These are phyloP conservation scores for Paramormyrops kingsleyae DNA, from an alignment of 2,113 vertebrate genomes.

Conservation along the genomic window DNA sequence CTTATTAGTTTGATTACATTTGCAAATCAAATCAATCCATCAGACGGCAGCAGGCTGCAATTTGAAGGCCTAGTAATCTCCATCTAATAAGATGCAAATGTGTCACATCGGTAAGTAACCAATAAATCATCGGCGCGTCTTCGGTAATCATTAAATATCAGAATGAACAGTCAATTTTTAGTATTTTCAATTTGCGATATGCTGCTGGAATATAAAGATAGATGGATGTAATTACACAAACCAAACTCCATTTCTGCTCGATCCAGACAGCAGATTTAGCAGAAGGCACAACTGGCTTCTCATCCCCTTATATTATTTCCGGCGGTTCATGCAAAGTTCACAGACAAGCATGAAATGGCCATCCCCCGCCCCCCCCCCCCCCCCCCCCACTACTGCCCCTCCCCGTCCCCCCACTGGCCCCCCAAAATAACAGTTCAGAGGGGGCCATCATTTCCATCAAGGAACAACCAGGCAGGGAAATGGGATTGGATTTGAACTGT, in stretches of 20 bases:
- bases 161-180: slow-evolving; percentile 99
- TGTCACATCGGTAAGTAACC: slow-evolving; percentile 95
- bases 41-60: slow-evolving; percentile 89
- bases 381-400: slow-evolving; percentile 31
- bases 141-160: slow-evolving; percentile 98
- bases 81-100: slow-evolving; percentile 98
- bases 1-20: slow-evolving; percentile 99
- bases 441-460: slow-evolving; percentile 58
- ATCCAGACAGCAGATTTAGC: slow-evolving; percentile 97
- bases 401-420: slow-evolving; percentile 43
- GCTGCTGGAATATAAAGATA: slow-evolving; percentile 99
- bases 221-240: slow-evolving; percentile 99
- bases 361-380: slow-evolving; percentile 51
- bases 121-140: slow-evolving; percentile 97
- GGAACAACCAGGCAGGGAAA: slow-evolving; percentile 46
- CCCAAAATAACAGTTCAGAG: slow-evolving; percentile 68
- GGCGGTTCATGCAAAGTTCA: slow-evolving; percentile 99
- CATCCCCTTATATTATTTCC: slow-evolving; percentile 97
- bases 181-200: slow-evolving; percentile 99
- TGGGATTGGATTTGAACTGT: slow-evolving; percentile 56
- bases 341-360: slow-evolving; percentile 87
- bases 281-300: slow-evolving; percentile 96
- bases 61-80: slow-evolving; percentile 97
- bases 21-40: slow-evolving; percentile 99
- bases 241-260: slow-evolving; percentile 99